Evolutionary conservation across 2,888 invertebrate species (phyloP).

Genomic region (Alcis repandata): DNA sequence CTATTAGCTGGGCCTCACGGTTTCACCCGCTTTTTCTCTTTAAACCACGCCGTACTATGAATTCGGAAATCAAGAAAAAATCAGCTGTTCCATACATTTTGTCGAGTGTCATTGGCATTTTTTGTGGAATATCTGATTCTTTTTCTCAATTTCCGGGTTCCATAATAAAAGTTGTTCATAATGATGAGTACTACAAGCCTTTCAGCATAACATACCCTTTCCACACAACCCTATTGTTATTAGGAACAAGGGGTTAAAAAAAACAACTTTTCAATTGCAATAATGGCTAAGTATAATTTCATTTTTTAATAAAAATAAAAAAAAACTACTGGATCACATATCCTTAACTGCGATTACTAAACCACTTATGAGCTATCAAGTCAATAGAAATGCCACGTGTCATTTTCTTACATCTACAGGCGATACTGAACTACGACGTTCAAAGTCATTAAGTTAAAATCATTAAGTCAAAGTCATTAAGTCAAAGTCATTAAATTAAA

Average conservation of each 20-base stretch:
- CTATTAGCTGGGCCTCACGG: too few relatives aligned
- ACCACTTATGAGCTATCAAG: slow-evolving; percentile 15
- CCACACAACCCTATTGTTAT: too few relatives aligned
- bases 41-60: too few relatives aligned
- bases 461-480: background rate
- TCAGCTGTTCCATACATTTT: too few relatives aligned
- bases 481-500: background rate
- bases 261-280: slow-evolving; percentile 2
- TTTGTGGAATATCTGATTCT: too few relatives aligned
- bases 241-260: background rate
- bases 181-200: too few relatives aligned
- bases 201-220: too few relatives aligned
- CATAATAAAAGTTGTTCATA: too few relatives aligned
- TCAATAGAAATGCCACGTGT: slow-evolving; percentile 28
- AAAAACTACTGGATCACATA: slow-evolving; percentile 6
- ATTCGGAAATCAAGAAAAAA: too few relatives aligned
- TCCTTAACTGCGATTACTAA: slow-evolving; percentile 3
- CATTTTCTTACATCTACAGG: slow-evolving; percentile 5
- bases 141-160: too few relatives aligned
- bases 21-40: too few relatives aligned
- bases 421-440: background rate
- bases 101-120: too few relatives aligned
- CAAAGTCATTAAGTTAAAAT: background rate
- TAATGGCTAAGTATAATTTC: slow-evolving; percentile 11
- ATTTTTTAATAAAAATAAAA: background rate